Evolutionary conservation across 64 coral and sea anemone genomes (phyloP).

Genomic region (Montipora cactus): DNA sequence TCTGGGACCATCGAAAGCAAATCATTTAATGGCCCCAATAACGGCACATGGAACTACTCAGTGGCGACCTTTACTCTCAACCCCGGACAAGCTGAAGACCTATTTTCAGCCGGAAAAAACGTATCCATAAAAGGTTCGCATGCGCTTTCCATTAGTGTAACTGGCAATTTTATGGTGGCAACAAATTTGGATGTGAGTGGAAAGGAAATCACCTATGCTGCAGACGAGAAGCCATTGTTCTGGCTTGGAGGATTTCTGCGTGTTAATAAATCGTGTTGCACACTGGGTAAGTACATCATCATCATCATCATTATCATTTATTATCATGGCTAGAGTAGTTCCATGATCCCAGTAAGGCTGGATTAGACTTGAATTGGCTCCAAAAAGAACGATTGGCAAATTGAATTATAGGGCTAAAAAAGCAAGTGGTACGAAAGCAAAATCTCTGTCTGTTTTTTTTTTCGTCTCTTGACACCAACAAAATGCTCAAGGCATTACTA

Average conservation of each 20-base stretch:
- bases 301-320: too few species aligned
- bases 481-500: too few species aligned
- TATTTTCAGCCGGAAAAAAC: background rate
- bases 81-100: background rate
- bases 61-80: slow-evolving; percentile 62
- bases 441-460: too few species aligned
- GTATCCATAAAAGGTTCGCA: slow-evolving; percentile 49
- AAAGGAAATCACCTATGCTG: background rate
- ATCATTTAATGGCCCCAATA: slow-evolving; percentile 74
- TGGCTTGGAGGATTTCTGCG: slow-evolving; percentile 83
- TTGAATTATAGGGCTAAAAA: too few species aligned
- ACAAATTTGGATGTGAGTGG: slow-evolving; percentile 79
- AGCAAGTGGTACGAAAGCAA: too few species aligned
- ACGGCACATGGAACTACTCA: slow-evolving; percentile 70
- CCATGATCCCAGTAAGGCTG: too few species aligned
- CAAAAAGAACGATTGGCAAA: too few species aligned
- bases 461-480: too few species aligned
- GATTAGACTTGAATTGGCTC: too few species aligned
- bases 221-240: slow-evolving; percentile 29
- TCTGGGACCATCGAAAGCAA: slow-evolving; percentile 6
- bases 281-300: slow-evolving; percentile 59
- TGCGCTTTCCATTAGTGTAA: slow-evolving; percentile 60
- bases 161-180: slow-evolving; percentile 47
- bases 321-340: too few species aligned
- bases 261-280: slow-evolving; percentile 76